Percentiles rank a stretch among this genome's conserved stretches.
Conservation (phyloP, 1,140 invertebrate species). For the Hypsibius dujardini region DNA sequence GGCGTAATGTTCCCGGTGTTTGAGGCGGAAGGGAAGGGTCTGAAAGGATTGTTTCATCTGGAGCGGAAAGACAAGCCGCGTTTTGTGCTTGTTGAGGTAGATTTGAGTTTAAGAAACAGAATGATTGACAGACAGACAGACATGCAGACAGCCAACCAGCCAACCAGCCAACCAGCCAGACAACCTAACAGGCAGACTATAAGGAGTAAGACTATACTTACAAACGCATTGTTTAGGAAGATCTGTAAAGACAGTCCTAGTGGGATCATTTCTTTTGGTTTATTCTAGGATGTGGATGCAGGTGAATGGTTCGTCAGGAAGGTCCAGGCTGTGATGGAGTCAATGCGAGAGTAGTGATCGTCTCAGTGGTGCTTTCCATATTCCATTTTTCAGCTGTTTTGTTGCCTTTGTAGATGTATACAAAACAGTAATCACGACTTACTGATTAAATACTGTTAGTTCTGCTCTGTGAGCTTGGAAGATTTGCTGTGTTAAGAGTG, state of each 20-base stretch:
- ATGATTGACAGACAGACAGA: background rate
- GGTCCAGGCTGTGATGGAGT: background rate
- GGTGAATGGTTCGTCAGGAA: background rate
- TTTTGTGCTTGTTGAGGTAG: slow-evolving; percentile 6
- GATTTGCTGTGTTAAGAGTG: too few relatives aligned
- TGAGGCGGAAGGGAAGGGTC: slow-evolving; percentile 7
- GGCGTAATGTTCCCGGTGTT: slow-evolving; percentile 14
- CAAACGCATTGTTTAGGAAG: too few relatives aligned
- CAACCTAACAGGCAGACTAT: background rate
- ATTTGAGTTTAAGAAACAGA: too few relatives aligned
- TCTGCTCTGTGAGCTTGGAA: too few relatives aligned
- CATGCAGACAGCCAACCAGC: background rate
- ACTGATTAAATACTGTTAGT: too few relatives aligned
- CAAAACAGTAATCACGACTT: too few relatives aligned
- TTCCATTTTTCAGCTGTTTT: background rate
- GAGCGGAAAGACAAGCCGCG: slow-evolving; percentile 15
- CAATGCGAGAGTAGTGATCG: background rate
- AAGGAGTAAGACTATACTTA: too few relatives aligned
- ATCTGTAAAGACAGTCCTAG: too few relatives aligned
- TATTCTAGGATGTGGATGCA: background rate
- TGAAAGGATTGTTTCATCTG: background rate
- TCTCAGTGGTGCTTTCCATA: background rate
- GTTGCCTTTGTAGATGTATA: background rate
- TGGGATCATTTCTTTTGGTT: background rate
- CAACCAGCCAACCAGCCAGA: background rate